These are phyloP conservation scores for Tetragonula carbonaria DNA, from an alignment of 2,888 invertebrate genomes.

Conservation along the genomic window DNA sequence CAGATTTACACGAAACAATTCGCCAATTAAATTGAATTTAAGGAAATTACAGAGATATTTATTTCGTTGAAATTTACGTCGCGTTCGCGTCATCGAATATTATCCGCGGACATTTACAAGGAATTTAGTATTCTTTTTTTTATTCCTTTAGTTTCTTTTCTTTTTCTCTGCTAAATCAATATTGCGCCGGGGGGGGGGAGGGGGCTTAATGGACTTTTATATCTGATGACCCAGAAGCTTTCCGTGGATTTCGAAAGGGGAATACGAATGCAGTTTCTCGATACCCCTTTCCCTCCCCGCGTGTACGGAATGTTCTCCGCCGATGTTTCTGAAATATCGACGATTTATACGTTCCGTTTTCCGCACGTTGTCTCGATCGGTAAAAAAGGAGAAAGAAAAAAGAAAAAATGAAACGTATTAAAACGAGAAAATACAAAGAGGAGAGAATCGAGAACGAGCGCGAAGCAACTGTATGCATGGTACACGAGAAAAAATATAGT, in stretches of 20 bases:
- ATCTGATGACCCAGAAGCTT: constrained; percentile 36
- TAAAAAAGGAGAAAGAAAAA: no score
- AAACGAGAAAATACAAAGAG: neutral
- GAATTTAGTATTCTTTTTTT: neutral
- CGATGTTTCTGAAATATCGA: neutral
- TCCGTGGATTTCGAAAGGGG: constrained; percentile 14
- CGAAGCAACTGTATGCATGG: no score
- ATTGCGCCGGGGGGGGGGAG: constrained; percentile 1
- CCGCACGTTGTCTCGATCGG: neutral
- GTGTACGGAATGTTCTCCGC: neutral
- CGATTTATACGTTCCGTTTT: neutral
- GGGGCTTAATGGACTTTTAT: constrained; percentile 34
- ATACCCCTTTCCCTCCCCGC: neutral
- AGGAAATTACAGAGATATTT: neutral
- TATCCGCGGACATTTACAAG: neutral
- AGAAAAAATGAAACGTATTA: neutral
- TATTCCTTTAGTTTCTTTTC: neutral
- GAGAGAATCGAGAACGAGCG: no score
- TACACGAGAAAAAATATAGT: no score
- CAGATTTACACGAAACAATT: no score
- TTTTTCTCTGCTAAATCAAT: neutral
- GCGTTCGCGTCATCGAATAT: neutral
- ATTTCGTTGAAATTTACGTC: neutral
- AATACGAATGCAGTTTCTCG: constrained; percentile 15
- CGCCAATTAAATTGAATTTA: no score